Evolutionary conservation across 1,140 invertebrate species (phyloP).

Genomic region (Dendrolimus punctatus): DNA sequence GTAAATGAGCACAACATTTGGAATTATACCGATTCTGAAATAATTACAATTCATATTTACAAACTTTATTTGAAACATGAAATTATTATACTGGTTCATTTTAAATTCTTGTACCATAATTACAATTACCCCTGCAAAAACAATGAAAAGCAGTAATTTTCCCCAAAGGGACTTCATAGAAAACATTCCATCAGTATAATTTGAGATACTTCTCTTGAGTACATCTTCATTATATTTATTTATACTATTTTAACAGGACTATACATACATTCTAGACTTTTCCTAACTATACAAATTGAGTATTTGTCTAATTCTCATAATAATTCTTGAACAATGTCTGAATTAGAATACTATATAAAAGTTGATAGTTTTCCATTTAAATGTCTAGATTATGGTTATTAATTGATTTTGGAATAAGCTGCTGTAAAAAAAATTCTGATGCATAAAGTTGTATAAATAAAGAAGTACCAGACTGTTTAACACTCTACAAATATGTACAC

Average conservation of each 20-base stretch:
- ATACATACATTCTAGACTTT: not conserved
- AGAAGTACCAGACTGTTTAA: constrained; percentile 19
- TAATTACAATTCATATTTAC: constrained; percentile 9
- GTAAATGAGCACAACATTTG: constrained; percentile 33
- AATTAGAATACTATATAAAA: too few relatives aligned
- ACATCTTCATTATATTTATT: not conserved
- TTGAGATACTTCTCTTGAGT: too few relatives aligned
- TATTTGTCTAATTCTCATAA: constrained; percentile 24
- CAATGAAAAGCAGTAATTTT: too few relatives aligned
- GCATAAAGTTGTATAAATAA: too few relatives aligned
- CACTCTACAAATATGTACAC: constrained; percentile 55
- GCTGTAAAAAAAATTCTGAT: too few relatives aligned
- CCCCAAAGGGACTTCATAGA: too few relatives aligned
- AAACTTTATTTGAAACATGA: constrained; percentile 8
- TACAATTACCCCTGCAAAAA: too few relatives aligned
- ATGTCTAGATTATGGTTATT: too few relatives aligned
- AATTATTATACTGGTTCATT: not conserved
- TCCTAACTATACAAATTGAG: constrained; percentile 23
- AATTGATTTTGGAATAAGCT: too few relatives aligned
- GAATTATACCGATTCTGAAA: constrained; percentile 18
- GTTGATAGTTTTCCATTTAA: too few relatives aligned
- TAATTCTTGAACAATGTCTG: not conserved
- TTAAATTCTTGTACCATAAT: too few relatives aligned
- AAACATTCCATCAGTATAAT: too few relatives aligned
- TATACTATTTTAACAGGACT: constrained; percentile 5